These are phyloP conservation scores for Mesoligia furuncula DNA, from an alignment of 2,888 invertebrate species.

Conservation along the genomic window DNA sequence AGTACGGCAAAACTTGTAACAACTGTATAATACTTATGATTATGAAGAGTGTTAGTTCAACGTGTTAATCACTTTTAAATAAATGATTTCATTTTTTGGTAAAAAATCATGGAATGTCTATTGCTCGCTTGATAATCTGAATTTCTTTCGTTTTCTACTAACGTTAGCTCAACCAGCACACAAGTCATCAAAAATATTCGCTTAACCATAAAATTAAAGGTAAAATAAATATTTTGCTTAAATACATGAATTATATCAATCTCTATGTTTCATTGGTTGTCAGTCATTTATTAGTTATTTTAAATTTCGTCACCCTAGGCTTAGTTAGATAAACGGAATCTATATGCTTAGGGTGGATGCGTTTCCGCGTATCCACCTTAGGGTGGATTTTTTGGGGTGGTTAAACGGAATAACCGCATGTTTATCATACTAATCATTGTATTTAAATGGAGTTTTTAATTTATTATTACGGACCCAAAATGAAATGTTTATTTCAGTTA, in stretches of 20 bases:
- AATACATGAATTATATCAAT: slow-evolving; percentile 62
- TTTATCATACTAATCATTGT: background rate
- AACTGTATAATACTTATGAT: slow-evolving; percentile 65
- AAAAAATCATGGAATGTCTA: slow-evolving; percentile 78
- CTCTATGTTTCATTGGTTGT: slow-evolving; percentile 63
- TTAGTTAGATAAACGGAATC: background rate
- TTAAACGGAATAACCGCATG: background rate
- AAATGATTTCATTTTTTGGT: slow-evolving; percentile 46
- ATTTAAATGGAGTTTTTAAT: slow-evolving; percentile 6
- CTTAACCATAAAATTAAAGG: slow-evolving; percentile 55
- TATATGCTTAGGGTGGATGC: background rate
- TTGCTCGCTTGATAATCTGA: slow-evolving; percentile 67
- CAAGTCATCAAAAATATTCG: slow-evolving; percentile 62
- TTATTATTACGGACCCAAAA: background rate
- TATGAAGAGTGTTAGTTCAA: slow-evolving; percentile 53
- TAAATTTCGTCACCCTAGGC: background rate
- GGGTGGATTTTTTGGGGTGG: too few relatives aligned
- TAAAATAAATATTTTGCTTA: slow-evolving; percentile 65
- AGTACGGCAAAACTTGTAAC: slow-evolving; percentile 77
- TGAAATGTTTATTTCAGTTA: slow-evolving; percentile 1
- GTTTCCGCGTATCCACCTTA: too few relatives aligned
- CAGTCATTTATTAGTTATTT: slow-evolving; percentile 41
- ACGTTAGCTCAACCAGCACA: slow-evolving; percentile 56
- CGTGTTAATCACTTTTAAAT: slow-evolving; percentile 34
- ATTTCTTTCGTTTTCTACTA: slow-evolving; percentile 47